Conservation (phyloP, 2,797 vertebrate species). For the Amniataba percoides region DNA sequence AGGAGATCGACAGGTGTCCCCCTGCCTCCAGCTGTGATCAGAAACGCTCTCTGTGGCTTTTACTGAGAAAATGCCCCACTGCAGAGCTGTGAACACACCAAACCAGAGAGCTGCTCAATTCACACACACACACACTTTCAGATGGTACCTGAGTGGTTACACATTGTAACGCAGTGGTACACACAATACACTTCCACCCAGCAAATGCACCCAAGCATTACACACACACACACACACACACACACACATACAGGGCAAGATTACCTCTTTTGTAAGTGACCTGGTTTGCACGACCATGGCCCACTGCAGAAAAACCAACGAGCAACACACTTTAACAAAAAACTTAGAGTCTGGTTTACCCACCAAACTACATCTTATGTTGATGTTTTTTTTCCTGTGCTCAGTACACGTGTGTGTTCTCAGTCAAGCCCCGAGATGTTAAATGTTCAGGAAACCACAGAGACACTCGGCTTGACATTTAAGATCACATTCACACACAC, state of each 20-base stretch:
- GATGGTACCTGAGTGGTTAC: background rate
- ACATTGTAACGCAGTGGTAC: background rate
- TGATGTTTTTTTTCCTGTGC: conserved; percentile 19
- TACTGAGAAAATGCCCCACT: conserved; percentile 66
- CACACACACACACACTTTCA: conserved; percentile 2
- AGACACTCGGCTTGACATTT: conserved; percentile 70
- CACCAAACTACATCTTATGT: conserved; percentile 26
- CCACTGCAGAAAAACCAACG: background rate
- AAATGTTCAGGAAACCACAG: conserved; percentile 77
- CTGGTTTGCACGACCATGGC: background rate
- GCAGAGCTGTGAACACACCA: conserved; percentile 16
- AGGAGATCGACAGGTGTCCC: conserved; percentile 67
- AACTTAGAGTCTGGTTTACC: conserved; percentile 34
- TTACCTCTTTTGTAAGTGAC: background rate
- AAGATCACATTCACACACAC: conserved; percentile 22
- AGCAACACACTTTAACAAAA: conserved; percentile 20
- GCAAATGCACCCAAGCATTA: background rate
- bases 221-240: background rate
- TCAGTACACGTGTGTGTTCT: conserved; percentile 28
- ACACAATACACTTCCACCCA: background rate
- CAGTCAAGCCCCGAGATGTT: conserved; percentile 30
- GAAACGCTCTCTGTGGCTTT: conserved; percentile 61
- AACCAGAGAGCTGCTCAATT: conserved; percentile 13
- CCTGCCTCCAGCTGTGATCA: conserved; percentile 68
- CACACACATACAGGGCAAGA: background rate